Evolutionary conservation across 2,797 vertebrate genomes (phyloP), one percentile per base, ranked within the genome.

Genomic region (Platalea minor): DNA sequence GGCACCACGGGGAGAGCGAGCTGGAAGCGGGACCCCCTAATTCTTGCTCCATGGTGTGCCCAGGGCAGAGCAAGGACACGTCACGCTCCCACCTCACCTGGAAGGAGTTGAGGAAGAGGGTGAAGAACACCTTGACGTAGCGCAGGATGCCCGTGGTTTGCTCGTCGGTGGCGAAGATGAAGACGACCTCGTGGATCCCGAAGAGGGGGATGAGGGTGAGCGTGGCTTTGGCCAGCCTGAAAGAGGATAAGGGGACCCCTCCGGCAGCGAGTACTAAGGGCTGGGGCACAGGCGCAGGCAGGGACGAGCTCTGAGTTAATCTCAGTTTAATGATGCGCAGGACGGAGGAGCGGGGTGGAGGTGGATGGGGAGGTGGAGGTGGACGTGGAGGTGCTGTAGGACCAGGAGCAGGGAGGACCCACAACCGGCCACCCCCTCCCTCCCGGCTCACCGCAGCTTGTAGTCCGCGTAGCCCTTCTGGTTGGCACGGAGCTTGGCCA

Each of bases 171-270:
- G 98, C 98, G 2, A 99, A 99, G 95, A 99, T 98, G 96, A 99
- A 99, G 85, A 99, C 95, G 1, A 98, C 93, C 90, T 99, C 98
- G 4, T 99, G 98, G 91, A 98, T 98, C 20, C 98, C 98, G 1
- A 99, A 99, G 68, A 99, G 97, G 50, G 98, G 98, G 83, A 99
- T 98, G 59, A 99, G 98, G 26, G 98, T 98, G 64, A 99, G 97
- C 0, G 98, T 99, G 33, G 98, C 98, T 93, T 98, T 99, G 77
- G 98, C 98, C 87, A 99, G 96, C 76, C 98, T 99, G 93, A 16
- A 81, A 78, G 72, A 74, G 13, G 4, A 16, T 0, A 9, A 90
- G 15, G 41, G 26, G 15, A 21, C 10, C 26, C 20, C 29, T 65
- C 29, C 1, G 2, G 64, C 64, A 79, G 60, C 0, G 3, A 15